These are phyloP conservation scores for Drosophila lacertosa DNA, from an alignment of 1,140 invertebrate genomes.

Conservation along the genomic window DNA sequence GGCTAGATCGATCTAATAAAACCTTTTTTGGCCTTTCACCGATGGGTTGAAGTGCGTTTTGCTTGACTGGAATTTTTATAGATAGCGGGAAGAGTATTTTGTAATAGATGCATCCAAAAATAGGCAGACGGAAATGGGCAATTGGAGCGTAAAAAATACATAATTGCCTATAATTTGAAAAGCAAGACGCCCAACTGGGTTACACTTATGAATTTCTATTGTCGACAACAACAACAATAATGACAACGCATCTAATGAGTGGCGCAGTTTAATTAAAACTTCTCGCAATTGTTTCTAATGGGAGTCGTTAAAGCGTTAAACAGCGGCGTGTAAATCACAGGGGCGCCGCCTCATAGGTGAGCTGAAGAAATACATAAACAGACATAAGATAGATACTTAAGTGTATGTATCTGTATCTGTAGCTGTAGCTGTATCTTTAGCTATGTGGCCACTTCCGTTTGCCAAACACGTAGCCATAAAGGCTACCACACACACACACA, in stretches of 20 bases:
- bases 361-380: slow-evolving; percentile 24
- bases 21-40: too few relatives aligned
- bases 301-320: slow-evolving; percentile 76
- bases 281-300: slow-evolving; percentile 82
- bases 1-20: too few relatives aligned
- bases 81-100: background rate
- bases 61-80: slow-evolving; percentile 22
- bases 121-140: slow-evolving; percentile 68
- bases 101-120: slow-evolving; percentile 33
- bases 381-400: slow-evolving; percentile 50
- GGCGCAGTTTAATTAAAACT: slow-evolving; percentile 77
- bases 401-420: slow-evolving; percentile 41
- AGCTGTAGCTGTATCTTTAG: slow-evolving; percentile 43
- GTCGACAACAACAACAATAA: slow-evolving; percentile 17
- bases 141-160: slow-evolving; percentile 75
- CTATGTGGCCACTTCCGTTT: slow-evolving; percentile 78
- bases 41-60: slow-evolving; percentile 5
- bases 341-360: slow-evolving; percentile 15
- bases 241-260: slow-evolving; percentile 50
- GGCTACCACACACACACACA: slow-evolving; percentile 41
- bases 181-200: slow-evolving; percentile 42
- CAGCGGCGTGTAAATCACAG: slow-evolving; percentile 76
- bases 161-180: slow-evolving; percentile 65
- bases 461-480: slow-evolving; percentile 82
- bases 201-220: slow-evolving; percentile 59